A percentile compares a stretch with the other conserved stretches of the same genome.
Evolutionary conservation across 2,888 invertebrate genomes (phyloP).

Genomic region (Syrphus vitripennis): DNA sequence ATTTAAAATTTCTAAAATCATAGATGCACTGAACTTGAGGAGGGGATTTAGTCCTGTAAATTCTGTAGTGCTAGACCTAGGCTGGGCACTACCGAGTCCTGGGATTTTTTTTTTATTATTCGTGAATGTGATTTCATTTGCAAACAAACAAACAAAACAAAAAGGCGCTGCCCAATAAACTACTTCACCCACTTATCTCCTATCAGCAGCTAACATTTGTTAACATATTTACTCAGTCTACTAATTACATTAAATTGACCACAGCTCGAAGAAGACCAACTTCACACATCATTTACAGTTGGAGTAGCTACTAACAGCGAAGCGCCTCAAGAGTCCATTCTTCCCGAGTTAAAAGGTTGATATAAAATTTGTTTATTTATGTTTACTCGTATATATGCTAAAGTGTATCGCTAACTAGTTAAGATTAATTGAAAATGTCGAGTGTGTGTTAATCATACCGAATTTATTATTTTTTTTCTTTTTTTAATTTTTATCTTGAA

Average conservation of each 20-base stretch:
- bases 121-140: too few relatives aligned
- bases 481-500: not conserved
- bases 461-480: constrained; percentile 10
- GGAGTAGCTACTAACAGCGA: constrained; percentile 1
- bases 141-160: too few relatives aligned
- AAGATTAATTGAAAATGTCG: constrained; percentile 43
- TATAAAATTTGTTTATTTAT: constrained; percentile 24
- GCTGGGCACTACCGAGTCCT: too few relatives aligned
- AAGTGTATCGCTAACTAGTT: constrained; percentile 26
- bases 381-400: not conserved
- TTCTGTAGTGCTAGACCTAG: too few relatives aligned
- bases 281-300: constrained; percentile 10
- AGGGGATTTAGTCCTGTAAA: too few relatives aligned
- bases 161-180: not conserved
- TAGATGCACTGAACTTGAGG: too few relatives aligned
- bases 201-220: constrained; percentile 28
- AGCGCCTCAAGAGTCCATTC: not conserved
- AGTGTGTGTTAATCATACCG: constrained; percentile 26
- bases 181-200: not conserved
- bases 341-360: constrained; percentile 4
- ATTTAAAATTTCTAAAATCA: too few relatives aligned
- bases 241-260: constrained; percentile 65
- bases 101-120: too few relatives aligned
- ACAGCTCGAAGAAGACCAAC: constrained; percentile 4
- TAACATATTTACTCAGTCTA: constrained; percentile 58